A percentile compares a stretch with the other conserved stretches of the same genome.
These are phyloP conservation scores for Aphelenchoides besseyi DNA, from an alignment of 1,140 invertebrate genomes.

Conservation along the genomic window DNA sequence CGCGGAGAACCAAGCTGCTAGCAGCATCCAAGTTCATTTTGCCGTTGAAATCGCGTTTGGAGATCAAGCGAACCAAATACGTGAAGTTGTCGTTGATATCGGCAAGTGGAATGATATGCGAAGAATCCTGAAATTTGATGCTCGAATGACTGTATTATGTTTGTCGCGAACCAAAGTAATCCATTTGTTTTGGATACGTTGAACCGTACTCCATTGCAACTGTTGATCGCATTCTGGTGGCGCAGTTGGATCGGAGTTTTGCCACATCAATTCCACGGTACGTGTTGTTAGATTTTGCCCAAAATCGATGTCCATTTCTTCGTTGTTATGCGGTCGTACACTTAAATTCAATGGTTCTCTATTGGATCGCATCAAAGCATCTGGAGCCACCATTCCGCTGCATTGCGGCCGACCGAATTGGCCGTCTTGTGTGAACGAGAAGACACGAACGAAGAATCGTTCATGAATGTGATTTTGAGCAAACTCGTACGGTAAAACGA, in stretches of 20 bases:
- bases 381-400: background rate
- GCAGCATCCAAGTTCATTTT: background rate
- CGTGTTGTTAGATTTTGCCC: background rate
- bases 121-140: background rate
- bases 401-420: background rate
- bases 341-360: background rate
- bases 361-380: background rate
- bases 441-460: background rate
- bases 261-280: background rate
- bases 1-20: background rate
- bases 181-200: background rate
- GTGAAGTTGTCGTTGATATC: conserved; percentile 10
- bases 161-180: background rate
- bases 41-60: background rate
- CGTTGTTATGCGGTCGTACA: background rate
- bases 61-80: background rate
- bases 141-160: too few species aligned
- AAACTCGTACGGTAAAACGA: background rate
- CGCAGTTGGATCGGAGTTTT: background rate
- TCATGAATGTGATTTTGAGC: background rate
- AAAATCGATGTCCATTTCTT: too few species aligned
- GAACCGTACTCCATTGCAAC: background rate
- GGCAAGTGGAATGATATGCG: background rate
- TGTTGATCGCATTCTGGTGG: conserved; percentile 8
- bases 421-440: background rate